Conservation (phyloP, 2,888 invertebrate genomes). For the Palloptera scutellata region DNA sequence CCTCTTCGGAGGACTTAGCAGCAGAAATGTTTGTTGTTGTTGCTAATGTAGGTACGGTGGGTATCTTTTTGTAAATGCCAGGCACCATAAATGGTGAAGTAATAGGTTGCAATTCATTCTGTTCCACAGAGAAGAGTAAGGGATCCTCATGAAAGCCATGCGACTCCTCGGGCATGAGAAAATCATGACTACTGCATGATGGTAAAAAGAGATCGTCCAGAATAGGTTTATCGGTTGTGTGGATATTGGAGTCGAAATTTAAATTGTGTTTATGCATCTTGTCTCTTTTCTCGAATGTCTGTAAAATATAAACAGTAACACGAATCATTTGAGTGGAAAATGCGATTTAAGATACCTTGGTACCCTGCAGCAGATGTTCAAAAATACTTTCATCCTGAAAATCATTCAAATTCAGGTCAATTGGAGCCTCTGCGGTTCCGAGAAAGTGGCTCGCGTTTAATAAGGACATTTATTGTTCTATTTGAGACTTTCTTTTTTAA, state of each 20-base stretch:
- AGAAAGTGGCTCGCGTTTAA: no score
- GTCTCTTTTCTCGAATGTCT: no score
- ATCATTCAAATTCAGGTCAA: no score
- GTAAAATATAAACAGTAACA: no score
- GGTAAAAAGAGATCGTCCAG: constrained; percentile 22
- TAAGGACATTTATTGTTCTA: no score
- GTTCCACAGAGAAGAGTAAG: constrained; percentile 47
- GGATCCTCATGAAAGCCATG: constrained; percentile 43
- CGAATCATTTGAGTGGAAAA: no score
- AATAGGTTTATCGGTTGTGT: neutral
- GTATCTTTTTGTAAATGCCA: constrained; percentile 49
- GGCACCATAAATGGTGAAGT: constrained; percentile 50
- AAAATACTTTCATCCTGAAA: no score
- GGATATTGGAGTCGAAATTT: neutral
- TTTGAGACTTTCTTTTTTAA: no score
- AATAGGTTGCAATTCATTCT: constrained; percentile 46
- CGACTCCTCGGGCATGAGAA: constrained; percentile 40
- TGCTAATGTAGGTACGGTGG: neutral
- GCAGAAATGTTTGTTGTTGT: neutral
- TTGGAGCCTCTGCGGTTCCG: no score
- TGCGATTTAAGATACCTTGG: no score
- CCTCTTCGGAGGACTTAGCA: constrained; percentile 10
- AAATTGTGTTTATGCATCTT: neutral
- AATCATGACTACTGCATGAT: constrained; percentile 20
- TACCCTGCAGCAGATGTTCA: no score